phyloP scores from a whole-genome alignment of 2,113 vertebrate genomes.

The Sarotherodon lohbergeri region DNA sequence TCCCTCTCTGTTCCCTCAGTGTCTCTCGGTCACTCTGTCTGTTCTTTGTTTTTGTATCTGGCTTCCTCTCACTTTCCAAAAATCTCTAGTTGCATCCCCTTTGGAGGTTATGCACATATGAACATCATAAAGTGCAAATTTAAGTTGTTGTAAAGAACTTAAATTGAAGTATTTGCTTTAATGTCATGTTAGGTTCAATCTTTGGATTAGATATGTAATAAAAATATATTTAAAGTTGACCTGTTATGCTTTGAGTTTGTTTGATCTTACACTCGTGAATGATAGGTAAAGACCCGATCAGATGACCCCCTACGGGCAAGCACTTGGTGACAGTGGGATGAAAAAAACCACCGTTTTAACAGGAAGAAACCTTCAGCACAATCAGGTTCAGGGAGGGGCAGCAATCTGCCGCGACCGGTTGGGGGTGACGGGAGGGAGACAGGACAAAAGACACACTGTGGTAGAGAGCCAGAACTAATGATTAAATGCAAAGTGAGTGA shows the following conservation, averaged over 20 bases:
- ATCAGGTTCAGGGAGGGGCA: background rate
- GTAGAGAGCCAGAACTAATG: background rate
- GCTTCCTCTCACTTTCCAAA: background rate
- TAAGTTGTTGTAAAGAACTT: background rate
- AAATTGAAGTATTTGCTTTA: background rate
- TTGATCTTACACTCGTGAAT: background rate
- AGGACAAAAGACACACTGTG: background rate
- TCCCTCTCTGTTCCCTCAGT: conserved; percentile 34
- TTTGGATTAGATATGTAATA: background rate
- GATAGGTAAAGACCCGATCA: background rate
- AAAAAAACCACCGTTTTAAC: background rate
- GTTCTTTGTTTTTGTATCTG: background rate
- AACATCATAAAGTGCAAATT: background rate
- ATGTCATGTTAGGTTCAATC: background rate
- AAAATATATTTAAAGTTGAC: background rate
- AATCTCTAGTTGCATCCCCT: background rate
- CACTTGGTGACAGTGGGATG: background rate
- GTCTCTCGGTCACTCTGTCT: conserved; percentile 12
- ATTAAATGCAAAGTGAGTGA: background rate
- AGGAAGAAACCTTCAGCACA: background rate
- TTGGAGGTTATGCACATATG: background rate
- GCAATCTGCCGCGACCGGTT: background rate
- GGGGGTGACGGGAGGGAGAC: background rate
- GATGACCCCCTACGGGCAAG: background rate
- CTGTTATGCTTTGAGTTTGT: background rate